Conservation (phyloP, 2,797 vertebrate genomes). For the Pristis pectinata region DNA sequence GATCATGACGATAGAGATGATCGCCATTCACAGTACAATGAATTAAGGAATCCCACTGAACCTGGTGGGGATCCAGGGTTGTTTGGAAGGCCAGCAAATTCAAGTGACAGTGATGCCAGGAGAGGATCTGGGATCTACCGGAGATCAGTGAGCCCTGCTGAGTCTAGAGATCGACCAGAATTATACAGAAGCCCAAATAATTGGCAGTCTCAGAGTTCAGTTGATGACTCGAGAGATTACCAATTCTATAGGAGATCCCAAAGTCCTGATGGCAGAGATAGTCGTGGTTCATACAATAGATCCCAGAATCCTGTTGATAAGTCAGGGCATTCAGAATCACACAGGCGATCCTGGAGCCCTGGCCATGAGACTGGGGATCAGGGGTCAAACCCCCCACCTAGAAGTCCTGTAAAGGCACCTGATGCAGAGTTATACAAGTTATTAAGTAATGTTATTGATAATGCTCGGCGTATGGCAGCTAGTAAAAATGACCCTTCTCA, state of each 20-base stretch:
- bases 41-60: background rate
- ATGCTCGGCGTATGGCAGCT: slow-evolving; percentile 24
- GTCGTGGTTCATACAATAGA: slow-evolving; percentile 18
- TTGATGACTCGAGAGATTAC: slow-evolving; percentile 24
- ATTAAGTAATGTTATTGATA: slow-evolving; percentile 36
- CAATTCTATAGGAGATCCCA: slow-evolving; percentile 36
- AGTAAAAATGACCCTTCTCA: slow-evolving; percentile 32
- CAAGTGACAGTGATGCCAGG: background rate
- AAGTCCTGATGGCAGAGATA: slow-evolving; percentile 12
- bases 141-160: slow-evolving; percentile 26
- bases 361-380: slow-evolving; percentile 13
- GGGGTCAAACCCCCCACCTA: background rate
- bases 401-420: background rate
- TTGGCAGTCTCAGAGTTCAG: slow-evolving; percentile 28
- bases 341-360: slow-evolving; percentile 31
- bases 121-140: slow-evolving; percentile 24
- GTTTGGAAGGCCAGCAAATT: background rate
- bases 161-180: slow-evolving; percentile 6
- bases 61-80: background rate
- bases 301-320: slow-evolving; percentile 28
- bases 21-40: slow-evolving; percentile 3
- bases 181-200: slow-evolving; percentile 18
- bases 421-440: slow-evolving; percentile 31
- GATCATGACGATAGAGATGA: slow-evolving; percentile 19
- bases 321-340: background rate